A percentile compares a stretch with the other conserved stretches of the same genome.
Conservation (phyloP, 2,113 vertebrate genomes). For the Dunckerocampus dactyliophorus region DNA sequence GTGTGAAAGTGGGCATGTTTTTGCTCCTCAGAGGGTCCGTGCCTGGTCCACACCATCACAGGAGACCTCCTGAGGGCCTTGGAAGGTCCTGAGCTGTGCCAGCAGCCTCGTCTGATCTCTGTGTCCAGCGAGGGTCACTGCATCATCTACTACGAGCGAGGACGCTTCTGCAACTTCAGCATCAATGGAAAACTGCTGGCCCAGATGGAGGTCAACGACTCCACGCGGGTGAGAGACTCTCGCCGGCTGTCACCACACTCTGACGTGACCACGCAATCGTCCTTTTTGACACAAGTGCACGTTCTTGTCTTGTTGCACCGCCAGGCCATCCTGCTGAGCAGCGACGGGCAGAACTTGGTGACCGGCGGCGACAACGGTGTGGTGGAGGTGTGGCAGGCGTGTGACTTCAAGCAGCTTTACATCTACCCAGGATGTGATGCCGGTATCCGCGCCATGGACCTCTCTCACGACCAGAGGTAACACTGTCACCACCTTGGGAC, state of each 20-base stretch:
- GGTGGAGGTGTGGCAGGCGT: constrained; percentile 98
- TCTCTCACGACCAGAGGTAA: constrained; percentile 99
- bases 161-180: constrained; percentile 97
- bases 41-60: constrained; percentile 97
- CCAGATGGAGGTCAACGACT: constrained; percentile 97
- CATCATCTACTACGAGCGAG: constrained; percentile 97
- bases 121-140: constrained; percentile 99
- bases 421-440: constrained; percentile 98
- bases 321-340: constrained; percentile 93
- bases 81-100: constrained; percentile 92
- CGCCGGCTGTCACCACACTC: not conserved
- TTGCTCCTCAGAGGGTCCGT: constrained; percentile 85
- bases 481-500: not conserved
- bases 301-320: not conserved
- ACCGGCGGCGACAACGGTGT: constrained; percentile 98
- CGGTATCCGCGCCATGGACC: constrained; percentile 96
- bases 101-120: constrained; percentile 90
- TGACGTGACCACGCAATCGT: not conserved
- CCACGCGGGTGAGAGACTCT: constrained; percentile 82
- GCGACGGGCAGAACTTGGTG: constrained; percentile 96
- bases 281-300: no score
- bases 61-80: constrained; percentile 94
- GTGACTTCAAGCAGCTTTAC: constrained; percentile 98
- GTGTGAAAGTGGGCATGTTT: not conserved
- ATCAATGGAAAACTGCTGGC: constrained; percentile 96